Conservation (phyloP, 2,113 vertebrate genomes). For the Epinephelus lanceolatus region DNA sequence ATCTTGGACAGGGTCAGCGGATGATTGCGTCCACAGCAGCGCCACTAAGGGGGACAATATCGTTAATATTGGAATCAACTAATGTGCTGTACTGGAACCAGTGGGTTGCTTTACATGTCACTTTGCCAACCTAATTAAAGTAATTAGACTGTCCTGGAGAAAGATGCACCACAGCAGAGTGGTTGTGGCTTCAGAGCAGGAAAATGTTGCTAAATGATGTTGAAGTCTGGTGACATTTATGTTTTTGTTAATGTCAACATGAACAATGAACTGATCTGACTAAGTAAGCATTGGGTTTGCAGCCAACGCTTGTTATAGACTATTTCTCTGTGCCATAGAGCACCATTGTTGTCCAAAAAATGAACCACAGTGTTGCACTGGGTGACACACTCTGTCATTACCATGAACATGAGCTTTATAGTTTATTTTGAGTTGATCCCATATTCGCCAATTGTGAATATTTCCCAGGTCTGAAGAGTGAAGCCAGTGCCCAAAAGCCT, state of each 20-base stretch:
- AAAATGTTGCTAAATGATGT: neutral
- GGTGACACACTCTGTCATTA: neutral
- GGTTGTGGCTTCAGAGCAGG: neutral
- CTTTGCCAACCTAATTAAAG: conserved; percentile 1
- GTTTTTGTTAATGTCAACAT: neutral
- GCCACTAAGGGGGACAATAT: neutral
- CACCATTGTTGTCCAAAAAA: neutral
- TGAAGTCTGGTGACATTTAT: neutral
- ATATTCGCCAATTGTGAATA: neutral
- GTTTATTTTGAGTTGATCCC: conserved; percentile 3
- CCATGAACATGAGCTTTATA: neutral
- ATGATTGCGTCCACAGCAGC: conserved; percentile 11
- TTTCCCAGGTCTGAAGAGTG: too few relatives aligned
- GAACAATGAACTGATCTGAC: neutral
- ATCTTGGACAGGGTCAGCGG: conserved; percentile 28
- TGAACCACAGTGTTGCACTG: neutral
- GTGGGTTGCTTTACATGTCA: neutral
- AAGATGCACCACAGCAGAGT: neutral
- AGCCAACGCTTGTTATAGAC: neutral
- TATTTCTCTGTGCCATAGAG: neutral
- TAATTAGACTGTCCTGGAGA: conserved; percentile 1
- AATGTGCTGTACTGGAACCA: neutral
- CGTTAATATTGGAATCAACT: neutral
- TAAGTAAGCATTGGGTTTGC: neutral
- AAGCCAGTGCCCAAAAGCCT: too few relatives aligned